These are phyloP conservation scores for Gadopsis bispinosus DNA, from an alignment of 2,797 vertebrate genomes.

Conservation along the genomic window DNA sequence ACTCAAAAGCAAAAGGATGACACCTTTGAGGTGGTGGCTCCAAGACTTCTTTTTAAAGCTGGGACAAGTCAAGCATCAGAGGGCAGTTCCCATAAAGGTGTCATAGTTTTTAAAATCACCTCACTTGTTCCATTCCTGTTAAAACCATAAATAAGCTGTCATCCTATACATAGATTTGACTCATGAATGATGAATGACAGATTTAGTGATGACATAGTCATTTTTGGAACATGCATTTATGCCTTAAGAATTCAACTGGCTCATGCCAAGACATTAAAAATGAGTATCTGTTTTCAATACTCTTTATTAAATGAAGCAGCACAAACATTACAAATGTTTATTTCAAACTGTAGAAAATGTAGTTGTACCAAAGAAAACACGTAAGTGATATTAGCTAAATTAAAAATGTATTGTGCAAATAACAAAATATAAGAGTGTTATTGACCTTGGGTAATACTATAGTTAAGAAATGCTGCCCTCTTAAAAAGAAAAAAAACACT, in stretches of 20 bases:
- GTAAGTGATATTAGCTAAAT: slow-evolving; percentile 50
- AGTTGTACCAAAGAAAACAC: slow-evolving; percentile 68
- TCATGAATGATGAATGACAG: neutral
- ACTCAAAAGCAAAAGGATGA: neutral
- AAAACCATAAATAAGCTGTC: neutral
- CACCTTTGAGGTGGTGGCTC: accelerated
- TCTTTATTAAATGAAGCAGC: slow-evolving; percentile 78
- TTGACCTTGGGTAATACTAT: slow-evolving; percentile 59
- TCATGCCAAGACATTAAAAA: neutral
- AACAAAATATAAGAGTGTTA: slow-evolving; percentile 74
- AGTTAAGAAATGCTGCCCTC: slow-evolving; percentile 60
- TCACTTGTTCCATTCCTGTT: neutral
- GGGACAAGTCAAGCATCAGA: neutral
- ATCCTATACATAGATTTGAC: neutral
- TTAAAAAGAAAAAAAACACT: slow-evolving; percentile 22
- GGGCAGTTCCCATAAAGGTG: neutral
- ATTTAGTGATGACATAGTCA: neutral
- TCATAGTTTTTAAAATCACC: neutral
- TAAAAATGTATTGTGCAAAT: slow-evolving; percentile 74
- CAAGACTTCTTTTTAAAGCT: neutral
- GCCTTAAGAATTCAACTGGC: neutral
- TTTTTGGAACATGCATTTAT: neutral
- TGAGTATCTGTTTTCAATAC: slow-evolving; percentile 31
- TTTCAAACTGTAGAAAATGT: slow-evolving; percentile 75
- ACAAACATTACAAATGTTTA: slow-evolving; percentile 71